Evolutionary conservation across 1,140 invertebrate genomes (phyloP).

Genomic region (Zophobas atratus): DNA sequence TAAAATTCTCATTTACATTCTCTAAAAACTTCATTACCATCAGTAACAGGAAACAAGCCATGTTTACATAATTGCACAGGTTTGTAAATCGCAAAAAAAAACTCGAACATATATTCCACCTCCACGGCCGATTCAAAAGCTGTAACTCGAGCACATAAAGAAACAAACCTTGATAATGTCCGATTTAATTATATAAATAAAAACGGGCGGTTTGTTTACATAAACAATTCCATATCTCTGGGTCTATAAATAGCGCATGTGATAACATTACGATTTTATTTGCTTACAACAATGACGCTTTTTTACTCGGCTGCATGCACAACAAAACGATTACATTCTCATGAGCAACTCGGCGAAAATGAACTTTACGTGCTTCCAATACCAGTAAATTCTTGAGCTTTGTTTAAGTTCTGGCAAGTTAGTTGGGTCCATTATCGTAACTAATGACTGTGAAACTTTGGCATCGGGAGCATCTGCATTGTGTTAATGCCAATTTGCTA

Average conservation of each 20-base stretch:
- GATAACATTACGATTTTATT: slow-evolving; percentile 33
- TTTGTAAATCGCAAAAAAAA: no score
- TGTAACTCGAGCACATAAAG: slow-evolving; percentile 4
- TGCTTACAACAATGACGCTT: slow-evolving; percentile 34
- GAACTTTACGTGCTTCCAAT: slow-evolving; percentile 25
- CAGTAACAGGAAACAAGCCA: no score
- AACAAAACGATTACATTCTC: slow-evolving; percentile 5
- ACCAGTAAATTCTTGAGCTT: slow-evolving; percentile 33
- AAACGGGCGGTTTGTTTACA: slow-evolving; percentile 36
- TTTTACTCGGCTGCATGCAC: slow-evolving; percentile 29
- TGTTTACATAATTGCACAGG: no score
- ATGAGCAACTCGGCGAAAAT: neutral
- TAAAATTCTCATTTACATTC: no score
- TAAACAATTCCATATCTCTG: slow-evolving; percentile 36
- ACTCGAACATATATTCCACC: no score
- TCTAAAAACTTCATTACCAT: no score
- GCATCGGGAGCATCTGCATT: slow-evolving; percentile 23
- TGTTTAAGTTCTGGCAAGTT: slow-evolving; percentile 35
- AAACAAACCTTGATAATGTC: slow-evolving; percentile 22
- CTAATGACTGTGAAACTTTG: slow-evolving; percentile 35
- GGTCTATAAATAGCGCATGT: slow-evolving; percentile 24
- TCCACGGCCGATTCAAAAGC: no score
- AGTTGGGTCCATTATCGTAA: slow-evolving; percentile 31
- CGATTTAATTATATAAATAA: slow-evolving; percentile 38
- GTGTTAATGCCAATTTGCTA: slow-evolving; percentile 19